Evolutionary conservation across 2,888 invertebrate species (phyloP).

Genomic region (Melitaea athalia): DNA sequence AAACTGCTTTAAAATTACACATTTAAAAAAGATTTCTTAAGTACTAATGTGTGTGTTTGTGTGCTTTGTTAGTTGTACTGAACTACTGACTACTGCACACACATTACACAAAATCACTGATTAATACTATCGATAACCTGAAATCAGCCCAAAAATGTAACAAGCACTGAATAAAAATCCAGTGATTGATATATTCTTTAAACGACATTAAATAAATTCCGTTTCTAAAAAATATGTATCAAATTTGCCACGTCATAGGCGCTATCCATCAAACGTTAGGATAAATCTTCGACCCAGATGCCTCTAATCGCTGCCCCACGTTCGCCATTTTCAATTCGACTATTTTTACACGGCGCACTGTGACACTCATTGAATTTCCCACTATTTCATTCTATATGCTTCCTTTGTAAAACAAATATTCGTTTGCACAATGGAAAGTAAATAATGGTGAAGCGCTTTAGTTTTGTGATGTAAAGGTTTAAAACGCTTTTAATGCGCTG

Average conservation of each 20-base stretch:
- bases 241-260: constrained; percentile 17
- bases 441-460: constrained; percentile 10
- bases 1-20: too few species aligned
- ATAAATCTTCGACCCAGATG: constrained; percentile 26
- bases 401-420: constrained; percentile 11
- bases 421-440: constrained; percentile 17
- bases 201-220: constrained; percentile 11
- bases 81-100: too few species aligned
- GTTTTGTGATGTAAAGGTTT: constrained; percentile 11
- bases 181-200: neutral
- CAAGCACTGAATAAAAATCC: neutral
- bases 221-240: neutral
- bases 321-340: constrained; percentile 16
- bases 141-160: neutral
- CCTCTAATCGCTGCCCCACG: constrained; percentile 28
- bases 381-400: constrained; percentile 3
- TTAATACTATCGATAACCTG: too few species aligned
- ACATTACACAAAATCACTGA: too few species aligned
- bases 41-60: too few species aligned
- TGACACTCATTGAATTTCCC: constrained; percentile 3
- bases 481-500: constrained; percentile 17
- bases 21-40: too few species aligned
- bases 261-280: constrained; percentile 18
- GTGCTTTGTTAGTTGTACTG: too few species aligned
- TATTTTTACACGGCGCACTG: constrained; percentile 9